Evolutionary conservation across 92 coral and sea anemone species (phyloP).

Genomic region (Umimayanthus chanpuru): DNA sequence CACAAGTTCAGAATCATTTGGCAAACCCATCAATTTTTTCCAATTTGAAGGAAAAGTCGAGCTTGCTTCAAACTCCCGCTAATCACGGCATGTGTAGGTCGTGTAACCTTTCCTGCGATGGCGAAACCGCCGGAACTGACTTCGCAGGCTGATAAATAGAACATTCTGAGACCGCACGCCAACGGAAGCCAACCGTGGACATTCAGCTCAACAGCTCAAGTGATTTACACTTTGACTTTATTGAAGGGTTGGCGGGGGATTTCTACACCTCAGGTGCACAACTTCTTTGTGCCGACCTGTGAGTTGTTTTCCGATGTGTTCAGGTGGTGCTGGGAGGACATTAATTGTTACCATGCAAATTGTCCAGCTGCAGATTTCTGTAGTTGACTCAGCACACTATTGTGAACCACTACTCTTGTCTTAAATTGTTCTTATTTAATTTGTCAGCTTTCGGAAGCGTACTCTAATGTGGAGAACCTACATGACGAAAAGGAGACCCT

Average conservation of each 20-base stretch:
- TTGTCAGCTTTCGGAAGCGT: slow-evolving; percentile 75
- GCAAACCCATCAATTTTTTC: background rate
- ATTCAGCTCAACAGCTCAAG: too few species aligned
- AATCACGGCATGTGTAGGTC: background rate
- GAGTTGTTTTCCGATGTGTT: too few species aligned
- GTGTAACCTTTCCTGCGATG: background rate
- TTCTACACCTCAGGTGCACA: too few species aligned
- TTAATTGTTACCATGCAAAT: too few species aligned
- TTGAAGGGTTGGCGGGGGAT: too few species aligned
- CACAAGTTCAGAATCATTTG: background rate
- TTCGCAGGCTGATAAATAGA: background rate
- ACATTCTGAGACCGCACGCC: too few species aligned
- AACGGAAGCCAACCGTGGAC: too few species aligned
- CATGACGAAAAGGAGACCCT: slow-evolving; percentile 75
- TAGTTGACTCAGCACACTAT: background rate
- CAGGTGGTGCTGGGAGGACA: too few species aligned
- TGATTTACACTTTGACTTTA: too few species aligned
- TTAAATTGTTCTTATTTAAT: background rate
- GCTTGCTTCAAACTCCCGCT: background rate
- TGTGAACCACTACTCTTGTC: background rate
- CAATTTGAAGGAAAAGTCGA: background rate
- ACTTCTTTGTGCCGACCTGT: too few species aligned
- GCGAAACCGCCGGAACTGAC: background rate
- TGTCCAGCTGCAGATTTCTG: background rate
- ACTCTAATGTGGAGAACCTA: slow-evolving; percentile 69